A percentile compares a stretch with the other conserved stretches of the same genome.
phyloP scores from a whole-genome alignment of 2,888 invertebrate species.

The Cecidostiba fungosa region DNA sequence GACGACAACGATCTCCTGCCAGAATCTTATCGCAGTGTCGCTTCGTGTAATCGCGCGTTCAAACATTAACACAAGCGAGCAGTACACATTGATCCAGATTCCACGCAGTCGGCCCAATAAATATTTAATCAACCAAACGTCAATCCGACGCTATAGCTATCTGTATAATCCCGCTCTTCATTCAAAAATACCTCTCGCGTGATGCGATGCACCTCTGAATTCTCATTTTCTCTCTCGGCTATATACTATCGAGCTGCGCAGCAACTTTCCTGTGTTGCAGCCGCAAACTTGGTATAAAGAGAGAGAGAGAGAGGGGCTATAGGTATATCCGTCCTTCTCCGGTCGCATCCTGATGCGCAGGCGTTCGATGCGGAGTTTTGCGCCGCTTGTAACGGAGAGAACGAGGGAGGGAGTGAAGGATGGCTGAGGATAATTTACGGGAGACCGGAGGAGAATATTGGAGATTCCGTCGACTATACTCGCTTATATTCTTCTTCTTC shows the following conservation, averaged over 20 bases:
- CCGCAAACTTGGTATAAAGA: not conserved
- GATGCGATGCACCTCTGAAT: not conserved
- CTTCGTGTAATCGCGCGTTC: not conserved
- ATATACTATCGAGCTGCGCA: not conserved
- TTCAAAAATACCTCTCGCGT: not conserved
- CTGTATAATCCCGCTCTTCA: not conserved
- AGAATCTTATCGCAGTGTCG: not conserved
- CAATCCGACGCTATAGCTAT: not conserved
- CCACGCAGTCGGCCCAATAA: not conserved
- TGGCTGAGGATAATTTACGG: slow-evolving; percentile 31
- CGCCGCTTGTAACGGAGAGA: not conserved
- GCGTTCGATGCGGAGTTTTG: not conserved
- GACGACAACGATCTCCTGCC: not conserved
- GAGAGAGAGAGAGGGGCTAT: not conserved
- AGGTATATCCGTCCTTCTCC: not conserved
- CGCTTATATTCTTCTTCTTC: not conserved
- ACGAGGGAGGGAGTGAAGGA: not conserved
- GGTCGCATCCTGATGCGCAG: slow-evolving; percentile 11
- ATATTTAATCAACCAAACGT: not conserved
- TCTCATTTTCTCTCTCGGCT: not conserved
- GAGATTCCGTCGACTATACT: not conserved
- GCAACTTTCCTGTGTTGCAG: not conserved
- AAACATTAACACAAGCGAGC: slow-evolving; percentile 3
- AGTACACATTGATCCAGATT: not conserved
- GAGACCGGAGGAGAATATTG: slow-evolving; percentile 19